phyloP scores from a whole-genome alignment of 2,888 invertebrate species.

The Acleris sparsana region DNA sequence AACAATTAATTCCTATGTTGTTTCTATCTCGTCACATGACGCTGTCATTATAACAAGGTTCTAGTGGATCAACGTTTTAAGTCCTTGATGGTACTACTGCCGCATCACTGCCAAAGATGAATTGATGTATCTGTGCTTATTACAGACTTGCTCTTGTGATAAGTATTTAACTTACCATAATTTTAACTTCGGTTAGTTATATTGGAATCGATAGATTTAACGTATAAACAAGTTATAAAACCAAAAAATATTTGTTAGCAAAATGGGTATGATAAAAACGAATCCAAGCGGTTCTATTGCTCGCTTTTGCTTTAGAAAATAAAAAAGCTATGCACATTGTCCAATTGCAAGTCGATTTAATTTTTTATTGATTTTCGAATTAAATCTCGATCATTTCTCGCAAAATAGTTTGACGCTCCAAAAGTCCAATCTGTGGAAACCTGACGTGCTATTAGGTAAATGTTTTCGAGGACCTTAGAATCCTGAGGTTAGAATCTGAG shows the following conservation, averaged over 20 bases:
- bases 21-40: no score
- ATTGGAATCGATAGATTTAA: not conserved
- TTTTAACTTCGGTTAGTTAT: not conserved
- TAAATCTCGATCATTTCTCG: not conserved
- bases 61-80: no score
- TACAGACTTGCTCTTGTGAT: not conserved
- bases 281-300: not conserved
- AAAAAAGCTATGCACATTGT: no score
- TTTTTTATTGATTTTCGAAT: not conserved
- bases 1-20: no score
- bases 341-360: no score
- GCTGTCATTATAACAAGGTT: no score
- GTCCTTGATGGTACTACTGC: no score
- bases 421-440: not conserved
- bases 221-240: not conserved
- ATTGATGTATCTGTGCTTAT: not conserved
- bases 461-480: no score
- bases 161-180: slow-evolving; percentile 1
- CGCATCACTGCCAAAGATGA: not conserved
- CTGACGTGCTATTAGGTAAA: no score
- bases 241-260: not conserved
- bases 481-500: no score
- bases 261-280: not conserved
- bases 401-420: not conserved
- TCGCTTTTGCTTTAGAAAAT: not conserved